Percentiles rank a stretch among this genome's conserved stretches.
Evolutionary conservation across 2,797 vertebrate species (phyloP).

Genomic region (Lerista edwardsae): DNA sequence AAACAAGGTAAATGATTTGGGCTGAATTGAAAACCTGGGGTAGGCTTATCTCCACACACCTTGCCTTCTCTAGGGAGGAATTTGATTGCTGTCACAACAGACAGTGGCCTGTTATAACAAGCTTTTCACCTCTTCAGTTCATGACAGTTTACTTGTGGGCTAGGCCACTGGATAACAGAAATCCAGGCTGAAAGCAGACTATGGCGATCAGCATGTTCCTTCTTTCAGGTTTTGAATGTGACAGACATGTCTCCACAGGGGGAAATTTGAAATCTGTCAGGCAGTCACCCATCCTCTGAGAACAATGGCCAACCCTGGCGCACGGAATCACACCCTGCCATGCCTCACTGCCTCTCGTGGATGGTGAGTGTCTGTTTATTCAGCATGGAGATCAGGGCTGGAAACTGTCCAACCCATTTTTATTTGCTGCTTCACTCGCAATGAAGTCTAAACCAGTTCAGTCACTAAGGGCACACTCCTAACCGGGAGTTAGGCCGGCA

Average conservation of each 20-base stretch:
- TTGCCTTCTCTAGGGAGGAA: background rate
- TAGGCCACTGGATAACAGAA: background rate
- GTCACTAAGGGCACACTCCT: too few species aligned
- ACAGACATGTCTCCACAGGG: background rate
- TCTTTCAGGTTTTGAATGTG: background rate
- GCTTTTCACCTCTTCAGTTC: background rate
- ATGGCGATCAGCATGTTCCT: background rate
- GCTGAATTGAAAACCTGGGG: background rate
- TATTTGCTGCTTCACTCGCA: background rate
- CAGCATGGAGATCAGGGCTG: background rate
- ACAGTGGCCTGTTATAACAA: background rate
- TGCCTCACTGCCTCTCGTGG: background rate
- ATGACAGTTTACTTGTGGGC: background rate
- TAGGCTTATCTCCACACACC: background rate
- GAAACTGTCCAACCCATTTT: background rate
- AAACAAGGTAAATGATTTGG: background rate
- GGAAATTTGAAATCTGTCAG: background rate
- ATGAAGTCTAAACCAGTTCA: background rate
- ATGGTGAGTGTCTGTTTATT: background rate
- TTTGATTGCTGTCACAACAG: background rate
- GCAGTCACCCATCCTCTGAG: background rate
- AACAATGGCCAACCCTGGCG: background rate
- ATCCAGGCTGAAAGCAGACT: background rate
- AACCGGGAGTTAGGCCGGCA: too few species aligned
- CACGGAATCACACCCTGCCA: background rate